These are phyloP conservation scores for Apamea monoglypha DNA, from an alignment of 2,888 invertebrate genomes.

Conservation along the genomic window DNA sequence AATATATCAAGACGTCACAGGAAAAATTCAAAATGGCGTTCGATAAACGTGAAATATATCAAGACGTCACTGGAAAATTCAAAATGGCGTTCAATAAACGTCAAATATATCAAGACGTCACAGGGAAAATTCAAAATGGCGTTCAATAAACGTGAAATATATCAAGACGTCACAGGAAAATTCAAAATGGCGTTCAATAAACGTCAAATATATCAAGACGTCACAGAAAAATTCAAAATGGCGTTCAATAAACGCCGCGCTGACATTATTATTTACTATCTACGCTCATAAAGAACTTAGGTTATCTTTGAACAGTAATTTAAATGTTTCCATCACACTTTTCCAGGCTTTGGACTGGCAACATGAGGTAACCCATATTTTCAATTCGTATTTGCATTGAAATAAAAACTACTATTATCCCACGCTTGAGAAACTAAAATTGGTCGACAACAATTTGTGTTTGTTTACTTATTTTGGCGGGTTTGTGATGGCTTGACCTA, in stretches of 20 bases:
- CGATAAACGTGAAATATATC: neutral
- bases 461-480: too few species aligned
- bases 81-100: conserved; percentile 4
- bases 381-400: too few species aligned
- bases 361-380: too few species aligned
- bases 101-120: neutral
- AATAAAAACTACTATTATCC: too few species aligned
- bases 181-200: conserved; percentile 2
- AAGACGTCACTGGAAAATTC: neutral
- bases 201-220: neutral
- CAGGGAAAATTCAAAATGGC: conserved; percentile 6
- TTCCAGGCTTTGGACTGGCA: too few species aligned
- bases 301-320: too few species aligned
- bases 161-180: neutral
- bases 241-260: neutral
- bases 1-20: neutral
- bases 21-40: conserved; percentile 5
- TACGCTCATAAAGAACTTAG: too few species aligned
- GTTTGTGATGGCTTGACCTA: too few species aligned
- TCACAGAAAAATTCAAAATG: conserved; percentile 11
- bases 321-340: too few species aligned
- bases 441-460: too few species aligned
- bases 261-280: too few species aligned
- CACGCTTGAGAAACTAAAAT: too few species aligned
- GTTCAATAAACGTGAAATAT: neutral